Conservation (phyloP, 1,140 invertebrate species). For the Scaptodrosophila lebanonensis region DNA sequence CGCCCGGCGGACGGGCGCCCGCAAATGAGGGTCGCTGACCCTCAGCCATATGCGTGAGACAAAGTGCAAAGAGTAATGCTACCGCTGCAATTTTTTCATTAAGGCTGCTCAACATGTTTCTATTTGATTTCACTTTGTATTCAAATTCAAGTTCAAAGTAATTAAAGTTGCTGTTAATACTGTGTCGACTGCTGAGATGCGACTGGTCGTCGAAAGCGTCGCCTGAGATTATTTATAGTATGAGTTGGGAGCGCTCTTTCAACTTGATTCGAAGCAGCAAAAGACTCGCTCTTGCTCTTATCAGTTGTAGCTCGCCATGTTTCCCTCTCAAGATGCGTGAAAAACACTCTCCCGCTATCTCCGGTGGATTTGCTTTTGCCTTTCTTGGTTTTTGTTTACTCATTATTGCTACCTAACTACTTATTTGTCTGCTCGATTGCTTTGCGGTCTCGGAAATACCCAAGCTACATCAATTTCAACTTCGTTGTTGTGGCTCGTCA, state of each 20-base stretch:
- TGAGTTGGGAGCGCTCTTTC: constrained; percentile 39
- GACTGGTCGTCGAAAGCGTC: constrained; percentile 38
- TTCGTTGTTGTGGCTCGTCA: constrained; percentile 42
- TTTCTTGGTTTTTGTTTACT: constrained; percentile 14
- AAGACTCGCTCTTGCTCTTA: too few species aligned
- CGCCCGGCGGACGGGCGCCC: constrained; percentile 58
- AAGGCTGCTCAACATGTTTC: constrained; percentile 42
- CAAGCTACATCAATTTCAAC: constrained; percentile 35
- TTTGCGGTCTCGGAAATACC: constrained; percentile 63
- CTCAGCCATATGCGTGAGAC: constrained; percentile 21
- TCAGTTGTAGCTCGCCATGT: too few species aligned
- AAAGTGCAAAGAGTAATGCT: constrained; percentile 14
- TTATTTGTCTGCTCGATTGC: too few species aligned
- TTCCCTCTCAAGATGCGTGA: too few species aligned
- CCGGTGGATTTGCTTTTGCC: constrained; percentile 13
- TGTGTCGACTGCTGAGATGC: constrained; percentile 9
- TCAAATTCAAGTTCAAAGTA: constrained; percentile 22
- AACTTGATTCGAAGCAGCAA: too few species aligned
- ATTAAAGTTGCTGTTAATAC: too few species aligned
- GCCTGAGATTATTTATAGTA: constrained; percentile 45
- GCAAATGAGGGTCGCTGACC: constrained; percentile 69
- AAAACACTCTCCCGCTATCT: too few species aligned
- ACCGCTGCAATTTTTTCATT: not conserved
- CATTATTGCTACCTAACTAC: not conserved
- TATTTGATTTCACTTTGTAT: constrained; percentile 16